Evolutionary conservation across 2,113 vertebrate genomes (phyloP).

Genomic region (Sinocyclocheilus grahami): DNA sequence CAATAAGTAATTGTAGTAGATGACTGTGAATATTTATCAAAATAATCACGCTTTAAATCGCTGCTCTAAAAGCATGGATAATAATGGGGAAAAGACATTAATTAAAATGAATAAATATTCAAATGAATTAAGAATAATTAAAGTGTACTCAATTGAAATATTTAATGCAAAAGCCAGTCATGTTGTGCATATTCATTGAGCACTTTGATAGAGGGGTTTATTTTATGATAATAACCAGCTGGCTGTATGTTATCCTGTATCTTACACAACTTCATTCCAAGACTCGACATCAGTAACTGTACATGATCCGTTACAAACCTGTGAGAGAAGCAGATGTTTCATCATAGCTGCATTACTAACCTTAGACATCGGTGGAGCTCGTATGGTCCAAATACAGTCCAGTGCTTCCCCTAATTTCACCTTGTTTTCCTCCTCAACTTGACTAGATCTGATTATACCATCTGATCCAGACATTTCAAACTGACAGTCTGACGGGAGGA

Average conservation of each 20-base stretch:
- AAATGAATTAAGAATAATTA: too few relatives aligned
- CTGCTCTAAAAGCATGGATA: background rate
- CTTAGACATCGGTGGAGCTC: constrained; percentile 88
- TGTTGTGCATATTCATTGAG: too few relatives aligned
- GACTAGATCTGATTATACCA: constrained; percentile 90
- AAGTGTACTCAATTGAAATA: too few relatives aligned
- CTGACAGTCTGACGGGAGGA: constrained; percentile 82
- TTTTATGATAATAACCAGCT: background rate
- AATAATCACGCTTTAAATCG: background rate
- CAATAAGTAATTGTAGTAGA: background rate
- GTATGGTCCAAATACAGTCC: constrained; percentile 97
- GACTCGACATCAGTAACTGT: background rate
- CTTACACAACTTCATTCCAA: background rate
- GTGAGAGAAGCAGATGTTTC: background rate
- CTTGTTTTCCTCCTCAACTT: constrained; percentile 93
- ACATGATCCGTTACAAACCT: background rate
- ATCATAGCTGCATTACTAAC: constrained; percentile 62
- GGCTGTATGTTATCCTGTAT: background rate
- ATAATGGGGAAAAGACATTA: too few relatives aligned
- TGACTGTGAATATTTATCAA: background rate
- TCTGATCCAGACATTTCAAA: constrained; percentile 91
- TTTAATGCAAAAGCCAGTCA: too few relatives aligned
- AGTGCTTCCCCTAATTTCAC: constrained; percentile 88
- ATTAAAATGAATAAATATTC: too few relatives aligned
- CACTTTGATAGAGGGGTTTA: background rate